Evolutionary conservation across 1,140 invertebrate species (phyloP), one percentile per base, ranked within the genome.

Genomic region (Gonatopus flavifemur): DNA sequence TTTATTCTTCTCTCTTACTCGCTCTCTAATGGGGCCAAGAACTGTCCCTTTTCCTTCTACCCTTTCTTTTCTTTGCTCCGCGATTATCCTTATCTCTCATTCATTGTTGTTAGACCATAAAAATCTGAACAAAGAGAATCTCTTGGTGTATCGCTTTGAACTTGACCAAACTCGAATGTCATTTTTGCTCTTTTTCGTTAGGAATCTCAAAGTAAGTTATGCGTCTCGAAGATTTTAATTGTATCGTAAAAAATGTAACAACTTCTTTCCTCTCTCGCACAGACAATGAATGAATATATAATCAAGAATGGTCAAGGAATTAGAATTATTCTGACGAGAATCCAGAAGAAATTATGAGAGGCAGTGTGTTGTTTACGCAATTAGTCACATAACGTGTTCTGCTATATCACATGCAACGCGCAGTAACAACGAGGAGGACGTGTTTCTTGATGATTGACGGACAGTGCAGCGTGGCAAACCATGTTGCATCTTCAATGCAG

Each of bases 391-490:
- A 22, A 35, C 48, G 51, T 54, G 62, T 57, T 57, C 55, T 56
- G 57, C 59, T 56, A 66, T 66, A 67, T 66, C 58, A 69, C 57
- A 70, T 70, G 70, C 69, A 61, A 54, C 59, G 57, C 48, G 63
- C 64, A 64, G 69, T 72, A 20, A 48, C 54, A 50, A 65, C 62
- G 69, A 70, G 60, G 63, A 56, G 58, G 60, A 66, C 57, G 66
- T 69, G 67, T 70, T 59, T 54, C 55, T 47, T 60, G 58, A 74
- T 73, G 73, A 76, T 74, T 72, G 71, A 75, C 67, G 60, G 53
- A 71, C 62, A 58, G 55, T 55, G 52, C 50, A 49, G 52, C 44
- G 44, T 46, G 31, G 48, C 49, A 49, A 54, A 55, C 53, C 42
- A 50, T 28, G 59, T 58, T 53, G 59, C 70, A 74, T 77, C 63